phyloP scores from a whole-genome alignment of 2,888 invertebrate species.

The Oscheius sp. region DNA sequence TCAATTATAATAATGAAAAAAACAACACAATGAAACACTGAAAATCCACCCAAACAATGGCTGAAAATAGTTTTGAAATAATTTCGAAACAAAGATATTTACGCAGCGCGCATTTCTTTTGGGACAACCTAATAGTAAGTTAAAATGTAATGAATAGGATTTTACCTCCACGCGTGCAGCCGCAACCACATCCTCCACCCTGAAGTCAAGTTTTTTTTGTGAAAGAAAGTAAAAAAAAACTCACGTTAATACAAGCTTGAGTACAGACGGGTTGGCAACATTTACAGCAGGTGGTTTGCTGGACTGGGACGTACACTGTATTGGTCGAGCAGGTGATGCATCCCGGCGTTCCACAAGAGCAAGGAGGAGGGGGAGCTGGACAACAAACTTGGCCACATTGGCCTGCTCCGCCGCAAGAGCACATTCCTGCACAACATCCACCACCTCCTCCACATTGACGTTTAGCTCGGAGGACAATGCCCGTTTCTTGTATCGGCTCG shows the following conservation, averaged over 20 bases:
- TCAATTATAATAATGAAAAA: no score
- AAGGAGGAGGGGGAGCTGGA: conserved; percentile 45
- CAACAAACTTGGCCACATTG: conserved; percentile 37
- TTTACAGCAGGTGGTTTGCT: conserved; percentile 53
- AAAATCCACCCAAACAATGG: no score
- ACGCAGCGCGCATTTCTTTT: no score
- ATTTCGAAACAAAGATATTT: no score
- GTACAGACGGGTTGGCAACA: conserved; percentile 61
- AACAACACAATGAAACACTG: no score
- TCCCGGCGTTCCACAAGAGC: conserved; percentile 48
- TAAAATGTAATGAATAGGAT: no score
- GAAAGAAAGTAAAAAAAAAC: background rate
- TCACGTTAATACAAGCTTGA: conserved; percentile 54
- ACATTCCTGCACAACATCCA: conserved; percentile 49
- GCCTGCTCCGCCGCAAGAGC: conserved; percentile 28
- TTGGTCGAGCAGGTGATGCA: conserved; percentile 46
- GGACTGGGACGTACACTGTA: conserved; percentile 50
- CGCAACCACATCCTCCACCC: conserved; percentile 60
- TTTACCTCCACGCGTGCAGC: conserved; percentile 58
- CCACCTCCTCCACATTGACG: conserved; percentile 54
- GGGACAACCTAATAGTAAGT: no score
- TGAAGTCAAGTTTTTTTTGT: background rate
- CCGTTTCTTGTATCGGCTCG: conserved; percentile 26
- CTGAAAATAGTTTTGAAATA: no score
- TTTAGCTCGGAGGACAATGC: conserved; percentile 47